Evolutionary conservation across 2,888 invertebrate genomes (phyloP).

Genomic region (Oasisia sp.): DNA sequence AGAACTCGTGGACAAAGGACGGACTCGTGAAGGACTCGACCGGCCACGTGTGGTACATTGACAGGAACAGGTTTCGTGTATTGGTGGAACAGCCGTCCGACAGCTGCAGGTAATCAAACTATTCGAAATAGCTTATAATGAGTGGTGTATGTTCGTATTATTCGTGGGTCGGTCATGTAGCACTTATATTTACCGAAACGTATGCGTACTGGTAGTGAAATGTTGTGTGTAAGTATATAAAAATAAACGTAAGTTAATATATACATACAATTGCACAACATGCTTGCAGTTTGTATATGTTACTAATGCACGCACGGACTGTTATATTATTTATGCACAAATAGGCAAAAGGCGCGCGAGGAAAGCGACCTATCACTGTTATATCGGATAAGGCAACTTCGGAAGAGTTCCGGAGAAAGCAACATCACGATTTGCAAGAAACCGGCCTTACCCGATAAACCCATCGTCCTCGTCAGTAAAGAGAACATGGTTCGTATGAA

Average conservation of each 20-base stretch:
- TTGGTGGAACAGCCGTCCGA: neutral
- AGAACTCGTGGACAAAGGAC: slow-evolving; percentile 4
- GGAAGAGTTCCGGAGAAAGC: slow-evolving; percentile 4
- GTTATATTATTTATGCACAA: neutral
- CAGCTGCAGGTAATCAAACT: neutral
- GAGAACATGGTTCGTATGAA: neutral
- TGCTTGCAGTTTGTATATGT: no score
- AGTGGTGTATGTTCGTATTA: neutral
- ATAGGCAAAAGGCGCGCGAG: neutral
- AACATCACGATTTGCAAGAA: neutral
- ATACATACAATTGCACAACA: neutral
- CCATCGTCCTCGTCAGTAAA: neutral
- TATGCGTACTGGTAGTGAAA: neutral
- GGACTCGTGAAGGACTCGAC: slow-evolving; percentile 18
- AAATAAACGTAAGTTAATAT: no score
- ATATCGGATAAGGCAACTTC: neutral
- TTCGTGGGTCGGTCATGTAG: neutral
- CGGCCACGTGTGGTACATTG: neutral
- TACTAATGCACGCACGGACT: neutral
- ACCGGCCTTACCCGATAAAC: neutral
- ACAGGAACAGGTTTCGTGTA: neutral
- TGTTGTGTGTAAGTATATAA: no score
- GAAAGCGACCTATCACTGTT: neutral
- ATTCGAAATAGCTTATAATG: neutral
- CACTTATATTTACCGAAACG: neutral